Evolutionary conservation across 2,888 invertebrate genomes (phyloP).

Genomic region (Entomobrya proxima): DNA sequence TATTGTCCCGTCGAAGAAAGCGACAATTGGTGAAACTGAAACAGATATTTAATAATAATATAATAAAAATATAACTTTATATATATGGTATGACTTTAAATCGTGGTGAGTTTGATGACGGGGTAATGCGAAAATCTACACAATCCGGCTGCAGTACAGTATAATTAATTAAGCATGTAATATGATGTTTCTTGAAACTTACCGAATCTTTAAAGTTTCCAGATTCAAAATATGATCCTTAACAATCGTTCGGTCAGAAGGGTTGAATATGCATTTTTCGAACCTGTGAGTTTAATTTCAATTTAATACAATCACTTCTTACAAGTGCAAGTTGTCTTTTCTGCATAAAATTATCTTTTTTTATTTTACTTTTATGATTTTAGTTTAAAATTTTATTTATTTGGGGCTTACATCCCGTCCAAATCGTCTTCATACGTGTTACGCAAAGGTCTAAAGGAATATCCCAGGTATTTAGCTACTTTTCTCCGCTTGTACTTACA

Average conservation of each 20-base stretch:
- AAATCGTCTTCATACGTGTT: not conserved
- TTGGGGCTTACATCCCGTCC: slow-evolving; percentile 37
- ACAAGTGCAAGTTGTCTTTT: not conserved
- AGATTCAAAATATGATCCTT: slow-evolving; percentile 62
- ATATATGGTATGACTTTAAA: too few species aligned
- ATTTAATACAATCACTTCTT: not conserved
- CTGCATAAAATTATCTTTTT: not conserved
- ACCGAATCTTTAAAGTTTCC: slow-evolving; percentile 59
- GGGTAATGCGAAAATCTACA: too few species aligned
- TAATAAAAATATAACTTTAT: not conserved
- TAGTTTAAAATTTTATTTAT: not conserved
- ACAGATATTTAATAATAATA: not conserved
- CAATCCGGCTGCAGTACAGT: too few species aligned
- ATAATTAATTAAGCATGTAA: too few species aligned
- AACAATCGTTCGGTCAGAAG: slow-evolving; percentile 58
- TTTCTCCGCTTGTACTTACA: slow-evolving; percentile 60
- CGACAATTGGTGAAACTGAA: slow-evolving; percentile 63
- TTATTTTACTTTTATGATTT: not conserved
- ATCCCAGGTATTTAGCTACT: slow-evolving; percentile 62
- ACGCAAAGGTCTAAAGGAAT: slow-evolving; percentile 54
- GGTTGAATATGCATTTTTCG: slow-evolving; percentile 61
- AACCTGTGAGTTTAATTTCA: slow-evolving; percentile 58
- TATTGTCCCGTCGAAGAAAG: slow-evolving; percentile 59
- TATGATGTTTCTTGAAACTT: too few species aligned
- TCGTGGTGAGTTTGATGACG: too few species aligned